Conservation (phyloP, 1,140 invertebrate genomes). For the silkworm (Bombyx mori) region DNA sequence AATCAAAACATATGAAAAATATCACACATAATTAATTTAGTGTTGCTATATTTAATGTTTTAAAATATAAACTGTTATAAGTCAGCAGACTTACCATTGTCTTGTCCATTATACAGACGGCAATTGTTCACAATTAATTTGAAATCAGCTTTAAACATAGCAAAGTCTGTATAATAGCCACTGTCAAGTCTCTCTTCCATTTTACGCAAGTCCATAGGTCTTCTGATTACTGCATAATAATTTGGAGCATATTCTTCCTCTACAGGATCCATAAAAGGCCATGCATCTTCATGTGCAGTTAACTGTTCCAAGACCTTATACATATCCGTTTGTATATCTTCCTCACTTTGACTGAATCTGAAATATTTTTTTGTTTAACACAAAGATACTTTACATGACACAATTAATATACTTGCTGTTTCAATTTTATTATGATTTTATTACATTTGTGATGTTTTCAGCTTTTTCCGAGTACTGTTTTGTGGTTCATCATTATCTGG, state of each 20-base stretch:
- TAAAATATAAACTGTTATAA: not conserved
- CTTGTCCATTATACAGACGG: conserved; percentile 89
- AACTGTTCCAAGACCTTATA: conserved; percentile 89
- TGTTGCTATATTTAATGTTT: not conserved
- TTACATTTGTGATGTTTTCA: conserved; percentile 79
- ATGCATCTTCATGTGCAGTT: conserved; percentile 89
- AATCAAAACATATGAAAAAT: no score
- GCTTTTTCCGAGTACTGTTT: conserved; percentile 71
- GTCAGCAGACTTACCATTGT: conserved; percentile 80
- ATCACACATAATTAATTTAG: not conserved
- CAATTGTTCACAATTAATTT: conserved; percentile 93
- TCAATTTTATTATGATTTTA: conserved; percentile 1
- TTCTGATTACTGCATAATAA: conserved; percentile 82
- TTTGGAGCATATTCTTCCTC: conserved; percentile 93
- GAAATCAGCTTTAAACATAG: conserved; percentile 89
- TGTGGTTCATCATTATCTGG: conserved; percentile 67
- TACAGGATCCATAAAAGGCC: conserved; percentile 93
- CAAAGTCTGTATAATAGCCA: conserved; percentile 83
- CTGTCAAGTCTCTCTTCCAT: conserved; percentile 91
- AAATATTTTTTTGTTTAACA: conserved; percentile 7
- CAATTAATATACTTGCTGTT: not conserved
- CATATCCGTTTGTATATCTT: conserved; percentile 89
- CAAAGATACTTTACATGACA: not conserved
- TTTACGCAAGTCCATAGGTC: conserved; percentile 89
- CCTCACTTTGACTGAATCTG: conserved; percentile 83